Evolutionary conservation across 1,140 invertebrate genomes (phyloP), one percentile per base, ranked within the genome.

Genomic region (Drosophila kohkoa): DNA sequence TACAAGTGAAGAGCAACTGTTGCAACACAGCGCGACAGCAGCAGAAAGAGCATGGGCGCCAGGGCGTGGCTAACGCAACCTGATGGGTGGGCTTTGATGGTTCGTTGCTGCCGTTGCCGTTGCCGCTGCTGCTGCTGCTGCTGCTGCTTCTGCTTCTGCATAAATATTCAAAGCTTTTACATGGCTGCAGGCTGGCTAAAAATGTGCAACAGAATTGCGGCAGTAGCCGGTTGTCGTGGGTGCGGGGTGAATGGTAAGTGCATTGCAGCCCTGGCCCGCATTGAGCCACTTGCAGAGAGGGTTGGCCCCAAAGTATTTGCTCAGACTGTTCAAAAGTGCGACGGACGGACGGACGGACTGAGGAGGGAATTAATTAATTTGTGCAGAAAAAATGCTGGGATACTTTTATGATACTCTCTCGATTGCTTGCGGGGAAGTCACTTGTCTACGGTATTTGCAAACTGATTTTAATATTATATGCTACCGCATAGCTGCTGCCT

Each of bases 131-230:
- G 65, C 69, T 88, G 81, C 82, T 88, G 81, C 82, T 67, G 55
- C 62, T 76, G 65, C 69, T 88, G 81, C 82, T 88, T 77, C 82
- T 67, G 55, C 82, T 20, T 20, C 20, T 20, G 20, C 20, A 87
- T 88, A 87, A 87, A 87, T 87, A 87, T 87, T 87, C 82, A 87
- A 87, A 88, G 82, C 83, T 83, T 79, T 88, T 87, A 82, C 83
- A 88, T 82, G 82, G 81, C 82, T 82, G 83, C 80, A 87, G 82
- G 83, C 82, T 88, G 82, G 81, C 83, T 88, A 88, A 87, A 87
- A 87, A 87, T 87, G 82, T 88, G 83, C 82, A 87, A 88, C 82
- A 87, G 69, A 75, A 45, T 52, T 62, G 32, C 49, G 51, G 71
- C 52, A 16, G 63, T 25, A n/a, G 15, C 59, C 13, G 49, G 10